phyloP scores from a whole-genome alignment of 2,888 invertebrate genomes.

The Ethmia dodecea region DNA sequence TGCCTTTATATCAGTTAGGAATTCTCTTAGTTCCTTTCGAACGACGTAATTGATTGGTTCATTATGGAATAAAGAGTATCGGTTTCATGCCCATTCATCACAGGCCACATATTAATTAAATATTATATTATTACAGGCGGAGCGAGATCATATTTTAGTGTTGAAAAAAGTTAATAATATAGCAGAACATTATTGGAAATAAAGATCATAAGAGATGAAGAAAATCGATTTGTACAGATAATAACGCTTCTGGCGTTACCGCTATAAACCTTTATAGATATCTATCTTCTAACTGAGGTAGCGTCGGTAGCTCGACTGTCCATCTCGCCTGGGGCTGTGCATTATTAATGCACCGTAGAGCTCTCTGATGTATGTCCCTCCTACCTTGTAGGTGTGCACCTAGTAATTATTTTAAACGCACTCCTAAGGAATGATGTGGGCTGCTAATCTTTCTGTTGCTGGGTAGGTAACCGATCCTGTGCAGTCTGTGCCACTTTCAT shows the following conservation, averaged over 20 bases:
- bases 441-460: constrained; percentile 42
- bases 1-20: not conserved
- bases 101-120: no score
- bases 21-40: no score
- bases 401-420: constrained; percentile 53
- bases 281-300: constrained; percentile 14
- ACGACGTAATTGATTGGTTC: constrained; percentile 1
- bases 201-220: not conserved
- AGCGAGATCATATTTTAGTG: no score
- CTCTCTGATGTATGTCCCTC: constrained; percentile 10
- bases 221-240: not conserved
- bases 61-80: no score
- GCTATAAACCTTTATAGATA: constrained; percentile 7
- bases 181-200: not conserved
- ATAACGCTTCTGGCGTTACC: not conserved
- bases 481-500: constrained; percentile 6
- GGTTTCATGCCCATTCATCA: no score
- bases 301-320: constrained; percentile 23
- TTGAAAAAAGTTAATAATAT: no score
- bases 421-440: constrained; percentile 38
- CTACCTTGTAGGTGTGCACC: constrained; percentile 26
- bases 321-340: constrained; percentile 28
- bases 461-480: constrained; percentile 11
- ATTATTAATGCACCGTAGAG: constrained; percentile 31
- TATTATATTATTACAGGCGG: no score